phyloP scores from a whole-genome alignment of 2,797 vertebrate genomes.

The Synaphobranchus kaupii region DNA sequence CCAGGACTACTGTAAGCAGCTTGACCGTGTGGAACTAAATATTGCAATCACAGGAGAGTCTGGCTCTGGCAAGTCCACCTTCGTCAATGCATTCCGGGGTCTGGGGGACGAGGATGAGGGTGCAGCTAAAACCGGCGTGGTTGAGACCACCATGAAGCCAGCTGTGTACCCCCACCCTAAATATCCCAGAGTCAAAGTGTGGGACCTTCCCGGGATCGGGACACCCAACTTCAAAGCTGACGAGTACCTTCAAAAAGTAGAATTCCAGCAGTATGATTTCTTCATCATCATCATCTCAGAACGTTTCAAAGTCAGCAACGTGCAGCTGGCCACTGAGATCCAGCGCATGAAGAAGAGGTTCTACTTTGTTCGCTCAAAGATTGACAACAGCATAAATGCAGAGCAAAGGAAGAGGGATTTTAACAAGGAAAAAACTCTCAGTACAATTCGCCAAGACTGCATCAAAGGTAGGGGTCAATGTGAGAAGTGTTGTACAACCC shows the following conservation, averaged over 20 bases:
- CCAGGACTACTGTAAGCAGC: conserved; percentile 24
- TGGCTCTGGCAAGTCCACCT: conserved; percentile 60
- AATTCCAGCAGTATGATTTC: conserved; percentile 33
- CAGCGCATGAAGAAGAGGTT: conserved; percentile 66
- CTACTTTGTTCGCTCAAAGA: conserved; percentile 76
- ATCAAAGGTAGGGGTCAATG: conserved; percentile 33
- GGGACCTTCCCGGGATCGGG: conserved; percentile 76
- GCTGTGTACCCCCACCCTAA: conserved; percentile 62
- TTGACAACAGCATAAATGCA: conserved; percentile 61
- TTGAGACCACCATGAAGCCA: conserved; percentile 45
- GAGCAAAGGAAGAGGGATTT: conserved; percentile 50
- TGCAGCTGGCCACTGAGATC: conserved; percentile 66
- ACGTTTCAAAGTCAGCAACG: conserved; percentile 67
- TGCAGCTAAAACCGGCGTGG: conserved; percentile 48
- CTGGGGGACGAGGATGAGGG: conserved; percentile 29
- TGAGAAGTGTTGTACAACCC: not conserved
- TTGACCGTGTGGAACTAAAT: conserved; percentile 39
- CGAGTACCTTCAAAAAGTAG: too few relatives aligned
- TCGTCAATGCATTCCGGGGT: conserved; percentile 55
- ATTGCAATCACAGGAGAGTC: conserved; percentile 59
- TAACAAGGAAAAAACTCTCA: conserved; percentile 42
- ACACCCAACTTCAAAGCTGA: conserved; percentile 62
- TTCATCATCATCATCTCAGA: conserved; percentile 66
- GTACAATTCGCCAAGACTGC: conserved; percentile 58
- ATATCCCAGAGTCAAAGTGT: conserved; percentile 63